These are phyloP conservation scores for Protobothrops mucrosquamatus DNA, from an alignment of 2,113 vertebrate genomes.

Conservation along the genomic window DNA sequence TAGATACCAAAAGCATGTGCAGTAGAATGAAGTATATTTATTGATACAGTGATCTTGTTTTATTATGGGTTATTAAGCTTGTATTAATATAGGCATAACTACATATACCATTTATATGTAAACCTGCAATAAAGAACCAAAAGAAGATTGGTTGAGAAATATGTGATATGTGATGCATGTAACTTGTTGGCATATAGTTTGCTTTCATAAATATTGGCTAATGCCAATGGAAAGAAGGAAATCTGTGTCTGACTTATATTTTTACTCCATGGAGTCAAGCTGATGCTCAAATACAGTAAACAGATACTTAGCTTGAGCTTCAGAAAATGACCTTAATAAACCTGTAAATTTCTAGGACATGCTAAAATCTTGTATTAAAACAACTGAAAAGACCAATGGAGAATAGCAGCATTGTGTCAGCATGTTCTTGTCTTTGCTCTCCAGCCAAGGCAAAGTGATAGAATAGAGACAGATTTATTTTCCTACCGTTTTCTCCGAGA, in stretches of 20 bases:
- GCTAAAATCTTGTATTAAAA: neutral
- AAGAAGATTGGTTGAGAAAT: neutral
- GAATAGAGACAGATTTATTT: neutral
- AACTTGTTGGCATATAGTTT: neutral
- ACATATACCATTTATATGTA: neutral
- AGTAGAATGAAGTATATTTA: neutral
- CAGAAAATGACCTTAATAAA: neutral
- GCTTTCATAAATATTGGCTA: neutral
- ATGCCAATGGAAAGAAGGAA: neutral
- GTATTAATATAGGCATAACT: neutral
- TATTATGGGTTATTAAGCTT: neutral
- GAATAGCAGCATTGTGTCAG: neutral
- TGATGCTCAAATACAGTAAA: neutral
- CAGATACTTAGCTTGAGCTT: neutral
- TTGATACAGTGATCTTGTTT: neutral
- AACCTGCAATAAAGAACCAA: neutral
- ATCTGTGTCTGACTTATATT: neutral
- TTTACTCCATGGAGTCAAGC: neutral
- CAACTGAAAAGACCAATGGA: neutral
- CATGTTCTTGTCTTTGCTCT: neutral
- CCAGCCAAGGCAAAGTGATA: neutral
- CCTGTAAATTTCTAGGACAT: too few species aligned
- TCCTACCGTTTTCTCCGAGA: too few species aligned
- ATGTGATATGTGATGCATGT: neutral
- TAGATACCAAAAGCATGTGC: neutral